Evolutionary conservation across 2,797 vertebrate species (phyloP), one percentile per base, ranked within the genome.

Genomic region (Pipistrellus nathusii): DNA sequence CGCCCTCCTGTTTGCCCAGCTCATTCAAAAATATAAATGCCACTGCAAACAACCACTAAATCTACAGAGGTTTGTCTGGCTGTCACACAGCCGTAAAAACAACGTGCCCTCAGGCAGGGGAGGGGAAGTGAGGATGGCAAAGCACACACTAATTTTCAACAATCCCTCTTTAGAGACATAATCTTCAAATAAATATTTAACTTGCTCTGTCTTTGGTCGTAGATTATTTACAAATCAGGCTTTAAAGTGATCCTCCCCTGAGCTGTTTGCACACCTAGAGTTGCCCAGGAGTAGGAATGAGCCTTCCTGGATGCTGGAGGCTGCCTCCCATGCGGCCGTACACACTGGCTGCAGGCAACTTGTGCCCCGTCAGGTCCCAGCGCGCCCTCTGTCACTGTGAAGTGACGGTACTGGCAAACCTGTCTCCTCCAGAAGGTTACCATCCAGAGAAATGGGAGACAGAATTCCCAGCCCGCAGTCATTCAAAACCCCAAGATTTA

Each of bases 141-240:
- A 81, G 86, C 84, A 92, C 95, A 97, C 93, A 18, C 96, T 92
- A 90, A 95, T 95, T 97, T 97, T 96, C 95, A 95, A 97, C 97
- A 97, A 95, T 93, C 95, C 95, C 90, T 97, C 88, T 95, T 97
- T 95, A 97, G 95, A 97, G 90, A 96, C 85, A 75, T 97, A 97
- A 97, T 96, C 97, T 97, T 95, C 97, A 95, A 94, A 97, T 97
- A 97, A 97, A 97, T 97, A 97, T 97, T 97, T 97, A 96, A 95
- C 94, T 97, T 96, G 93, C 88, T 91, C 97, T 85, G 93, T 95
- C 94, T 97, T 97, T 32, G 23, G 96, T 87, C 88, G 95, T 90
- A 94, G 90, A 93, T 94, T 96, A 96, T 94, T 97, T 97, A 96
- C 96, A 97, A 94, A 94, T 97, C 93, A 48, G 90, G 81, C 92